phyloP scores from a whole-genome alignment of 2,797 vertebrate genomes.

The Nannoperca australis region DNA sequence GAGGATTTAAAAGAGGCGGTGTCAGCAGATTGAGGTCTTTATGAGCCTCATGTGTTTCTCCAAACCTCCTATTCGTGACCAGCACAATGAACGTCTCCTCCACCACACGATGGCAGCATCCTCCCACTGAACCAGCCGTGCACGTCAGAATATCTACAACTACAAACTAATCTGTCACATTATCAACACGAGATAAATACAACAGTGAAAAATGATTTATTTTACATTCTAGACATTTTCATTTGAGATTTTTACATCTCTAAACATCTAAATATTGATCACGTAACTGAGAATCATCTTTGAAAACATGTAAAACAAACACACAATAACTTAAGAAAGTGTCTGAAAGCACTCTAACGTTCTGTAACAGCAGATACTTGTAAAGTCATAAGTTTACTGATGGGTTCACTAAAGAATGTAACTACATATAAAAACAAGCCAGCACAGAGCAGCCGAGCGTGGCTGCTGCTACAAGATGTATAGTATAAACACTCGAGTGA shows the following conservation, averaged over 20 bases:
- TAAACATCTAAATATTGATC: background rate
- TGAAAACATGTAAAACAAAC: slow-evolving; percentile 12
- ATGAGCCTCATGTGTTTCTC: too few species aligned
- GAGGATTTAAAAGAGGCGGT: background rate
- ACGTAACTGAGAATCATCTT: slow-evolving; percentile 12
- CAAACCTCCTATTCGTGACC: too few species aligned
- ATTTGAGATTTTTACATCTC: background rate
- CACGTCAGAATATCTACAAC: too few species aligned
- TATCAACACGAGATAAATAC: background rate
- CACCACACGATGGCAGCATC: slow-evolving; percentile 64
- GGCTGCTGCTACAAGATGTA: slow-evolving; percentile 1
- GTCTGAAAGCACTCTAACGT: background rate
- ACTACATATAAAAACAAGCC: background rate
- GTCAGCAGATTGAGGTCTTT: background rate
- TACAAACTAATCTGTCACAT: background rate
- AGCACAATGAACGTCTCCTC: background rate
- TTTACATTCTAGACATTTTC: slow-evolving; percentile 18
- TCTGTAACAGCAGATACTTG: background rate
- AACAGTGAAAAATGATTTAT: slow-evolving; percentile 32
- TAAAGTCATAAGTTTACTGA: background rate
- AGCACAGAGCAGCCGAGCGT: background rate
- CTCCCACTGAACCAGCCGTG: background rate
- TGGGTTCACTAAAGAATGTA: too few species aligned
- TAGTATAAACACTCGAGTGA: background rate
- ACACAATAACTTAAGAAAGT: too few species aligned